Evolutionary conservation across 2,113 vertebrate genomes (phyloP), one percentile per base, ranked within the genome.

Genomic region (Syngnathus floridae): DNA sequence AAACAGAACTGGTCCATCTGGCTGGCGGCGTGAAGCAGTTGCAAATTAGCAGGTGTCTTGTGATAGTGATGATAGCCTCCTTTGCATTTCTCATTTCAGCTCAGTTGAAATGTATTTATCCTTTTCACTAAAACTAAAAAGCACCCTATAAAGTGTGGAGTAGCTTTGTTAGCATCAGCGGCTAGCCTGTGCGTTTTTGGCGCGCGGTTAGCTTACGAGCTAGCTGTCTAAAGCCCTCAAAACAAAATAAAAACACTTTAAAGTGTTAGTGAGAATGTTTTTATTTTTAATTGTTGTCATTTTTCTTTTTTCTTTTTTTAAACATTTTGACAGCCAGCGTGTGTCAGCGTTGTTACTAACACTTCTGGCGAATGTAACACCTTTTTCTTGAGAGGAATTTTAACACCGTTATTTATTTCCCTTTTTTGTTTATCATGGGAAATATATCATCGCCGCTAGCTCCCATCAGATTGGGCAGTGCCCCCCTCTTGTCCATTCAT

Each of bases 21-120:
- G n/a, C 38, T 22, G n/a, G 10, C n/a, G 4, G 38, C 5, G 3
- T 22, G 21, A 22, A 61, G 22, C 11, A 13, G 10, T 43, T 61
- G 59, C 59, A 61, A 61, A 43, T 43, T 41, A 61, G 38, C 59
- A 61, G 59, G 59, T 61, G 59, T 43, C 37, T 31, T 31, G 26
- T 7, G 21, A 26, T 26, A 11, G 40, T 8, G 59, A n/a, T 1
- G 40, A 22, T 43, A 12, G 38, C 7, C 19, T 1, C n/a, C 2
- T 41, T 60, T 22, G 38, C n/a, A 60, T 60, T 61, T 61, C 43
- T 61, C 6, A 12, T 41, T 40, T 10, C 38, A 12, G 5, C 37
- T 61, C 14, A 61, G 40, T 22, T 61, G 37, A 41, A 49, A n/a
- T 49, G 48, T 7, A 49, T n/a, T 49, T 49, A n/a, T n/a, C 17